phyloP scores from a whole-genome alignment of 2,113 vertebrate species.

The Spilogale gracilis region DNA sequence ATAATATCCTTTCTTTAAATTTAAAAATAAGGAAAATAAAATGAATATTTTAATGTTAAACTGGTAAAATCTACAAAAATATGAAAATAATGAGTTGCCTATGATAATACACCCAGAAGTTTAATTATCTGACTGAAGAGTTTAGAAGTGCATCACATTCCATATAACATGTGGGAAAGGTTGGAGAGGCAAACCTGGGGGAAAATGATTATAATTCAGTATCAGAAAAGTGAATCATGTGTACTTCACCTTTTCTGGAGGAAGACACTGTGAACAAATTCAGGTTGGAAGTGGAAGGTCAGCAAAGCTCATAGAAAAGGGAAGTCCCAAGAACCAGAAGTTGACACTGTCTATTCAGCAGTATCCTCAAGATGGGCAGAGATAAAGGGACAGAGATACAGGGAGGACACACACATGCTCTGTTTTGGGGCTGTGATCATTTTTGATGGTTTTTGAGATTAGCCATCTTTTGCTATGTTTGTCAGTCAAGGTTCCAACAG shows the following conservation, averaged over 20 bases:
- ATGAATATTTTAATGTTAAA: constrained; percentile 54
- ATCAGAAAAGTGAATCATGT: background rate
- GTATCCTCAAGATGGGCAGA: background rate
- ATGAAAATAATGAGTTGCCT: constrained; percentile 28
- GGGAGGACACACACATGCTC: too few relatives aligned
- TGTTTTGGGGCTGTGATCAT: background rate
- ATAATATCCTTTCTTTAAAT: background rate
- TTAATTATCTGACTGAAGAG: constrained; percentile 38
- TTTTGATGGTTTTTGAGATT: constrained; percentile 5
- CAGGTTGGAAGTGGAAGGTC: background rate
- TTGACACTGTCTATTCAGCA: background rate
- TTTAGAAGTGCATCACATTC: constrained; percentile 41
- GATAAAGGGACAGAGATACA: background rate
- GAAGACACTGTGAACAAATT: background rate
- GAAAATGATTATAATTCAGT: background rate
- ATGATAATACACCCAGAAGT: background rate
- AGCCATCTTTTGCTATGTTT: background rate
- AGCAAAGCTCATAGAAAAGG: background rate
- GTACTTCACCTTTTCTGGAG: background rate
- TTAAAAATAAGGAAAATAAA: constrained; percentile 39
- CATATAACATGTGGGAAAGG: background rate
- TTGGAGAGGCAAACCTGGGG: background rate
- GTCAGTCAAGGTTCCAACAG: background rate
- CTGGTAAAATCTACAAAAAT: background rate
- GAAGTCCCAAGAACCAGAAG: background rate